phyloP scores from a whole-genome alignment of 2,113 vertebrate species.

The Ahaetulla prasina region DNA sequence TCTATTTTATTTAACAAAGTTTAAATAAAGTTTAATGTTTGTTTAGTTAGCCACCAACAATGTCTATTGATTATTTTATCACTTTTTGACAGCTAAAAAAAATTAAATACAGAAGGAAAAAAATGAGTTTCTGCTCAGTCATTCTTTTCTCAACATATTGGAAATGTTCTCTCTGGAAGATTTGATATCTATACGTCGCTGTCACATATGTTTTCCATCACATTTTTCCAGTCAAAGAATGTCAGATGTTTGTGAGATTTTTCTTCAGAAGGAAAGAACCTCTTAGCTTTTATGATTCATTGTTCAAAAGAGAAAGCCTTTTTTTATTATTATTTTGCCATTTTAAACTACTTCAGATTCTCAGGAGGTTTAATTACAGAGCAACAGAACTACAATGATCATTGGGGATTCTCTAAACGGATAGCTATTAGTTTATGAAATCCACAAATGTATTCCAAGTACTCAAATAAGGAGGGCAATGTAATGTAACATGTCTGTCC shows the following conservation, averaged over 20 bases:
- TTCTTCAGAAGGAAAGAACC: not conserved
- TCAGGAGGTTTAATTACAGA: not conserved
- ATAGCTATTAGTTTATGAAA: not conserved
- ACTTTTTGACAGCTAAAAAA: not conserved
- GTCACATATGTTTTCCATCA: not conserved
- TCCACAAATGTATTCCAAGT: not conserved
- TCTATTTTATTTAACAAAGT: not conserved
- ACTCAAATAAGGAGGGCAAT: not conserved
- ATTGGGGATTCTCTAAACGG: not conserved
- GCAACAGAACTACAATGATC: not conserved
- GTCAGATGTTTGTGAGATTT: not conserved
- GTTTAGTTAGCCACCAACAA: not conserved
- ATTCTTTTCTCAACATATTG: not conserved
- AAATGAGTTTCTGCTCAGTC: not conserved
- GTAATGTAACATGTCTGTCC: not conserved
- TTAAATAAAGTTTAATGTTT: too few relatives aligned
- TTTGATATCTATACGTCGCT: not conserved
- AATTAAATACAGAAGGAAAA: not conserved
- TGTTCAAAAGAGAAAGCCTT: not conserved
- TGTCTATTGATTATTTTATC: not conserved
- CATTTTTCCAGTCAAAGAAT: not conserved
- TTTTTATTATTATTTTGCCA: not conserved
- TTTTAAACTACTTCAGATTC: not conserved
- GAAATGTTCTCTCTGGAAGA: not conserved
- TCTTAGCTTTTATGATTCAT: not conserved